Evolutionary conservation across 2,797 vertebrate genomes (phyloP).

Genomic region (Neopelma chrysocephalum): DNA sequence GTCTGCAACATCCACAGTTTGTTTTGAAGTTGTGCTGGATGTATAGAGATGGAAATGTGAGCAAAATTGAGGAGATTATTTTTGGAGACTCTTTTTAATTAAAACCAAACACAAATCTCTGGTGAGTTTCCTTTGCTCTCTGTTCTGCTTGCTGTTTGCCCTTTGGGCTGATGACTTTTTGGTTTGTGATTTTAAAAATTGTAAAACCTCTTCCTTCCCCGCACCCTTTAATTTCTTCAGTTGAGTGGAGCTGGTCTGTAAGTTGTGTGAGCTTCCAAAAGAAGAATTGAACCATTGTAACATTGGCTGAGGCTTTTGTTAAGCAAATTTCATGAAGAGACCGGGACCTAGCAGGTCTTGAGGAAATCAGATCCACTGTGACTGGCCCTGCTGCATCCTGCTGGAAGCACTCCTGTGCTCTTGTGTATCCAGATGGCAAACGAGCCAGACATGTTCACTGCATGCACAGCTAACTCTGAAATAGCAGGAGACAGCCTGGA

Average conservation of each 20-base stretch:
- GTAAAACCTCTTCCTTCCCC: background rate
- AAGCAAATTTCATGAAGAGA: slow-evolving; percentile 75
- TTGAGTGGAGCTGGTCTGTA: slow-evolving; percentile 39
- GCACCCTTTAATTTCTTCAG: background rate
- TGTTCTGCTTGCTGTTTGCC: background rate
- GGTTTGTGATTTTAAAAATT: background rate
- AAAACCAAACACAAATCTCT: background rate
- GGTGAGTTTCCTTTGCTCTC: background rate
- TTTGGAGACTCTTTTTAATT: background rate
- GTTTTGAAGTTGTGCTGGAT: slow-evolving; percentile 39
- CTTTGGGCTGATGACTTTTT: background rate
- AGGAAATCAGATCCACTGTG: slow-evolving; percentile 63
- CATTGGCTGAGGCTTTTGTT: slow-evolving; percentile 68
- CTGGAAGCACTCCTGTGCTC: slow-evolving; percentile 12
- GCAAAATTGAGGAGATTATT: background rate
- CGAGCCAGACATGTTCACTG: background rate
- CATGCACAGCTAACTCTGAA: background rate
- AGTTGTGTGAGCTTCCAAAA: slow-evolving; percentile 63
- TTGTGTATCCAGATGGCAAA: background rate
- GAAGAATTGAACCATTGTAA: slow-evolving; percentile 75
- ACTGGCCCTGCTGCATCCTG: slow-evolving; percentile 23
- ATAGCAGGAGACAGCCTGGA: background rate
- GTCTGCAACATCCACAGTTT: slow-evolving; percentile 81
- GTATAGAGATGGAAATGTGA: slow-evolving; percentile 31
- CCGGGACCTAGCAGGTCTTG: slow-evolving; percentile 45